Conservation (phyloP, 2,797 vertebrate genomes). For the Pterois miles region DNA sequence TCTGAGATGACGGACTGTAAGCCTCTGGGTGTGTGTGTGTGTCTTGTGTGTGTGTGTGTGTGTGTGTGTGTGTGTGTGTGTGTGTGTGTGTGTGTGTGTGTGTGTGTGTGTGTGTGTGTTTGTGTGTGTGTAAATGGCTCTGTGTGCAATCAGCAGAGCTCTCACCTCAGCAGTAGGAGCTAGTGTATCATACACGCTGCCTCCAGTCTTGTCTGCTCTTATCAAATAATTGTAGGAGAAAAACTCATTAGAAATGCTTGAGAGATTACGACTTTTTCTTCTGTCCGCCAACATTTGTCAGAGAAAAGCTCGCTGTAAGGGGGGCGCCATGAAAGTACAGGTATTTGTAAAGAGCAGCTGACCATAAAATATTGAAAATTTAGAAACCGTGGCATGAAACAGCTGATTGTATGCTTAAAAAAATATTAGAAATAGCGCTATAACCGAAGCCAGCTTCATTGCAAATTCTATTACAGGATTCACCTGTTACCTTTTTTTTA, state of each 20-base stretch:
- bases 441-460: constrained; percentile 9
- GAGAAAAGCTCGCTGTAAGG: constrained; percentile 73
- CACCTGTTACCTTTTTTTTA: too few relatives aligned
- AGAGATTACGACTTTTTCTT: constrained; percentile 84
- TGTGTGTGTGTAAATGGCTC: constrained; percentile 49
- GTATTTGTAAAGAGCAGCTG: constrained; percentile 76
- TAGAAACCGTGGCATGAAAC: constrained; percentile 63
- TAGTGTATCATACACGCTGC: constrained; percentile 82
- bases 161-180: constrained; percentile 78
- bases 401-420: constrained; percentile 38
- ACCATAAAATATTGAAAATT: constrained; percentile 71
- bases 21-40: constrained; percentile 46
- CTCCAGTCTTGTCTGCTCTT: constrained; percentile 85
- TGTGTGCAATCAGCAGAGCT: constrained; percentile 77
- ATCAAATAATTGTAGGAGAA: constrained; percentile 90
- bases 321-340: constrained; percentile 74
- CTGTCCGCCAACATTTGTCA: constrained; percentile 82
- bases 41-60: constrained; percentile 14
- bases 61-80: constrained; percentile 31
- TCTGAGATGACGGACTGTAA: constrained; percentile 67
- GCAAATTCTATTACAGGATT: neutral
- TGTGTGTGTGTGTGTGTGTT: constrained; percentile 12
- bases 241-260: constrained; percentile 91
- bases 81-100: constrained; percentile 34
- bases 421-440: neutral